These are phyloP conservation scores for Rhyacichthys aspro DNA, from an alignment of 2,797 vertebrate genomes.

Conservation along the genomic window DNA sequence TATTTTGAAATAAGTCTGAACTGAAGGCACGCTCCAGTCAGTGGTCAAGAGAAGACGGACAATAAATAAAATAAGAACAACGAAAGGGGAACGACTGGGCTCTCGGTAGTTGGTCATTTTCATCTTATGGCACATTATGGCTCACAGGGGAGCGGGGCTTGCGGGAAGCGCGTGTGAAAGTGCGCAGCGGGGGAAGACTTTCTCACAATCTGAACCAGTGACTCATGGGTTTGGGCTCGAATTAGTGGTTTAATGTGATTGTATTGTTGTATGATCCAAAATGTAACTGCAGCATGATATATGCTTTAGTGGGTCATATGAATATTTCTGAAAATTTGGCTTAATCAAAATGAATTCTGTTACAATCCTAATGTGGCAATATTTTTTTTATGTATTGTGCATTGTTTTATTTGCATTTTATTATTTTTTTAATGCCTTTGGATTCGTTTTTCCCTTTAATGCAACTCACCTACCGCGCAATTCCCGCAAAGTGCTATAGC, in stretches of 20 bases:
- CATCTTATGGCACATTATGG: background rate
- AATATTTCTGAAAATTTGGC: too few relatives aligned
- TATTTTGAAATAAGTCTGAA: slow-evolving; percentile 39
- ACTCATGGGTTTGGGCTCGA: slow-evolving; percentile 37
- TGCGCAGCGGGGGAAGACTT: slow-evolving; percentile 30
- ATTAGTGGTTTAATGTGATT: too few relatives aligned
- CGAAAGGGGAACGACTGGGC: slow-evolving; percentile 16
- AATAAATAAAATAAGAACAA: slow-evolving; percentile 7
- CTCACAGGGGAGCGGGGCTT: slow-evolving; percentile 36
- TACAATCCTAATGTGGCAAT: too few relatives aligned
- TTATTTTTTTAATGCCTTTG: too few relatives aligned
- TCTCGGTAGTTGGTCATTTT: slow-evolving; percentile 33
- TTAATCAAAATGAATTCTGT: too few relatives aligned
- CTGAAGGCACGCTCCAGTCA: slow-evolving; percentile 30
- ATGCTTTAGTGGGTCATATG: background rate
- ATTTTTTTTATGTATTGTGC: too few relatives aligned
- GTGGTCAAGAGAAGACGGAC: slow-evolving; percentile 23
- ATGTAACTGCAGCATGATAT: background rate
- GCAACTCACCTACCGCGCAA: too few relatives aligned
- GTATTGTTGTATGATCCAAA: background rate
- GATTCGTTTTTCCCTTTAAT: too few relatives aligned
- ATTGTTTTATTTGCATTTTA: too few relatives aligned
- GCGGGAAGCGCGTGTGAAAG: slow-evolving; percentile 35
- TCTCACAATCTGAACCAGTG: slow-evolving; percentile 49
- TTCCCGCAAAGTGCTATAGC: too few relatives aligned